Percentiles rank a stretch among this genome's conserved stretches.
Evolutionary conservation across 1,140 invertebrate species (phyloP).

Genomic region (Ceratosolen fusciceps): DNA sequence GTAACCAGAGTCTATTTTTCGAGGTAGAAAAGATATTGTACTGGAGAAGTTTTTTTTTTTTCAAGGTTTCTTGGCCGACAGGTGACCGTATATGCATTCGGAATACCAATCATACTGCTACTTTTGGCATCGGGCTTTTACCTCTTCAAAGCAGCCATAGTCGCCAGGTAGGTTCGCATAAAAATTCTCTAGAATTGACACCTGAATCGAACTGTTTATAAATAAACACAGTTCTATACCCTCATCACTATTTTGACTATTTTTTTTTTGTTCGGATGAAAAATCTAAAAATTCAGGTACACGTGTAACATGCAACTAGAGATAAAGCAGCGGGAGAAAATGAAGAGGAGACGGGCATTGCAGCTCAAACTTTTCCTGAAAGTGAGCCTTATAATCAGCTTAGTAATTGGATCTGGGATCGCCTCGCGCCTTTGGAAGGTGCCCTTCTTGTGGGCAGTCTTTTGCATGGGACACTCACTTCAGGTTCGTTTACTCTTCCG

Average conservation of each 20-base stretch:
- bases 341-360: slow-evolving; percentile 73
- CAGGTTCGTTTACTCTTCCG: slow-evolving; percentile 58
- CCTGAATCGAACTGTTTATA: no score
- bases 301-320: slow-evolving; percentile 74
- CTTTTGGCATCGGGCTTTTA: slow-evolving; percentile 65
- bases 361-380: slow-evolving; percentile 77
- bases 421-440: slow-evolving; percentile 63
- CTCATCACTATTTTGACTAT: neutral
- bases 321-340: slow-evolving; percentile 74
- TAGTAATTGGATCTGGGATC: slow-evolving; percentile 66
- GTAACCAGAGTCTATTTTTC: no score
- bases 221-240: no score
- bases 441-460: slow-evolving; percentile 67
- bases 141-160: slow-evolving; percentile 69
- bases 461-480: slow-evolving; percentile 66
- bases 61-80: slow-evolving; percentile 69
- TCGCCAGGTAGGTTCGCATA: slow-evolving; percentile 63
- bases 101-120: slow-evolving; percentile 66
- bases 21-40: no score
- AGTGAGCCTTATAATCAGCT: slow-evolving; percentile 69
- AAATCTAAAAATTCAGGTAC: slow-evolving; percentile 56
- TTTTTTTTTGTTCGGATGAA: neutral
- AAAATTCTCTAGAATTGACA: neutral
- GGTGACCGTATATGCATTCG: slow-evolving; percentile 69
- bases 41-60: no score